Evolutionary conservation across 2,113 vertebrate genomes (phyloP).

Genomic region (Galemys pyrenaicus): DNA sequence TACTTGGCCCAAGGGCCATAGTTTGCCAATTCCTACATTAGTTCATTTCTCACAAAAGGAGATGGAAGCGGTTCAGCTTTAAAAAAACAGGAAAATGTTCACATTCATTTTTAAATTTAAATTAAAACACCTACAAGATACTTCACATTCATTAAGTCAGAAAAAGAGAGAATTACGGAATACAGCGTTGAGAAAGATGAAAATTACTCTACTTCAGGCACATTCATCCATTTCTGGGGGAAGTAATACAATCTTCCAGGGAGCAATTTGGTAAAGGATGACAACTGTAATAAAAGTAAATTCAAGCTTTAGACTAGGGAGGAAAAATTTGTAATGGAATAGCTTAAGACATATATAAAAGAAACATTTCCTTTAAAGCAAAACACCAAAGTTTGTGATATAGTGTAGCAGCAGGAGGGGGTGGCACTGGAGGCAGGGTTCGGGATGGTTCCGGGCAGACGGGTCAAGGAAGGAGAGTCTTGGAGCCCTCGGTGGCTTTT

Average conservation of each 20-base stretch:
- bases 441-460: no score
- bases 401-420: no score
- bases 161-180: neutral
- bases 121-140: neutral
- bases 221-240: neutral
- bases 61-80: neutral
- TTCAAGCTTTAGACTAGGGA: neutral
- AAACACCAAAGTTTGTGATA: neutral
- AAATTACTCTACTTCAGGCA: neutral
- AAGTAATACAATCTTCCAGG: neutral
- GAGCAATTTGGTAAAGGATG: neutral
- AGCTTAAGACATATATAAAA: neutral
- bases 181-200: neutral
- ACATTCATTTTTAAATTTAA: conserved; percentile 36
- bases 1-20: no score
- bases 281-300: neutral
- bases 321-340: neutral
- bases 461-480: no score
- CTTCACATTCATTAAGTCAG: neutral
- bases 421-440: no score
- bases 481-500: no score
- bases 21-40: neutral
- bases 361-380: neutral
- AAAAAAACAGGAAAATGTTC: neutral
- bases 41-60: neutral